A percentile compares a stretch with the other conserved stretches of the same genome.
These are phyloP conservation scores for western clawed frog (Xenopus tropicalis) DNA, from an alignment of 2,113 vertebrate genomes.

Conservation along the genomic window DNA sequence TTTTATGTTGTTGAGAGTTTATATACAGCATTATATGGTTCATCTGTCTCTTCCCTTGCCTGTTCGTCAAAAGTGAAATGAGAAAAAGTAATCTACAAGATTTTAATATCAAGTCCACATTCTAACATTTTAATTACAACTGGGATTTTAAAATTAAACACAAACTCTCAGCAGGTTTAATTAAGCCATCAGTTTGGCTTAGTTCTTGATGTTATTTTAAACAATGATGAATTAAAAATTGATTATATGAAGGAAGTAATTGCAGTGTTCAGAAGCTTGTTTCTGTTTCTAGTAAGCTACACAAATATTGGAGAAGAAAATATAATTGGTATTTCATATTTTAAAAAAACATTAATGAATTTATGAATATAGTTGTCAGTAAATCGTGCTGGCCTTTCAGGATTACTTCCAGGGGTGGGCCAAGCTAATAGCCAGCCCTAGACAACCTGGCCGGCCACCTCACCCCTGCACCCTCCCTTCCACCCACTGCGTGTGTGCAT, in stretches of 20 bases:
- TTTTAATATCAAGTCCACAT: conserved; percentile 55
- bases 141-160: conserved; percentile 72
- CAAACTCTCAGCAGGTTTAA: conserved; percentile 62
- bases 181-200: conserved; percentile 70
- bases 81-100: conserved; percentile 56
- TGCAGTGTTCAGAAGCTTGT: conserved; percentile 1
- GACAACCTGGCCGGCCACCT: too few species aligned
- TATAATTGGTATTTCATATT: too few species aligned
- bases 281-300: neutral
- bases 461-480: too few species aligned
- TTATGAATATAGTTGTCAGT: too few species aligned
- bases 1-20: too few species aligned
- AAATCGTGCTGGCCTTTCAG: too few species aligned
- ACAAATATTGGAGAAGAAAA: too few species aligned
- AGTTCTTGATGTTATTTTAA: conserved; percentile 63
- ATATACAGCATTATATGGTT: conserved; percentile 44
- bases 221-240: conserved; percentile 50
- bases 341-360: too few species aligned
- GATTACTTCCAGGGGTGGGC: too few species aligned
- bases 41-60: conserved; percentile 56
- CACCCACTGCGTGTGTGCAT: too few species aligned
- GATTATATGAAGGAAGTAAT: conserved; percentile 40
- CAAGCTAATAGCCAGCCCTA: too few species aligned
- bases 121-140: conserved; percentile 75
- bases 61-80: conserved; percentile 67